Evolutionary conservation across 2,888 invertebrate genomes (phyloP).

Genomic region (Miltochrista miniata): DNA sequence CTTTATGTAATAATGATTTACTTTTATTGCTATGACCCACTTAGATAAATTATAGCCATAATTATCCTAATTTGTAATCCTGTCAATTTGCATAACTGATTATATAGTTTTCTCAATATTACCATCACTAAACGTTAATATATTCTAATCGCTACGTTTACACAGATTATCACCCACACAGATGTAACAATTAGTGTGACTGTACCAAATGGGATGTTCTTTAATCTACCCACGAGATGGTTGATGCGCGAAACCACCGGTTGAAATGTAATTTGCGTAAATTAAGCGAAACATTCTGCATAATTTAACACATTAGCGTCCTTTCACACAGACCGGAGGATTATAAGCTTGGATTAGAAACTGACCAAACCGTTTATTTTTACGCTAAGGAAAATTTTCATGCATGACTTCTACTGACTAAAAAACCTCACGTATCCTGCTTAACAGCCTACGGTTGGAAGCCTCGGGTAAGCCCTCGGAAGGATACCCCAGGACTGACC

Average conservation of each 20-base stretch:
- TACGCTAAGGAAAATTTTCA: too few species aligned
- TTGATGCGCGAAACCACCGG: constrained; percentile 34
- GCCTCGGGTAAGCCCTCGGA: too few species aligned
- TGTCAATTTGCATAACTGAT: background rate
- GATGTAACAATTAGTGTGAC: constrained; percentile 10
- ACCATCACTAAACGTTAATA: background rate
- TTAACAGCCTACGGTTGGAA: too few species aligned
- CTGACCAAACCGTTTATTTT: too few species aligned
- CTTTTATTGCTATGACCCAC: background rate
- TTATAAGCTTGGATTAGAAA: too few species aligned
- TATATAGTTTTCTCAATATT: background rate
- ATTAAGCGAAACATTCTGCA: constrained; percentile 54
- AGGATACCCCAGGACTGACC: too few species aligned
- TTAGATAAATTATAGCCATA: background rate
- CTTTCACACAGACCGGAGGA: too few species aligned
- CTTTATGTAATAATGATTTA: too few species aligned
- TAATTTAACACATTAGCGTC: constrained; percentile 50
- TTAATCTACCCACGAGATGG: constrained; percentile 22
- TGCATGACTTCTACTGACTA: too few species aligned
- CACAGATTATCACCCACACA: constrained; percentile 7
- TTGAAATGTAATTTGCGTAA: constrained; percentile 53
- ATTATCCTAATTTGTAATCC: background rate
- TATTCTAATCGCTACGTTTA: constrained; percentile 3
- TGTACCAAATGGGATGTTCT: constrained; percentile 28
- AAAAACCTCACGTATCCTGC: too few species aligned